phyloP scores from a whole-genome alignment of 2,113 vertebrate genomes.

The Aegotheles bennettii region DNA sequence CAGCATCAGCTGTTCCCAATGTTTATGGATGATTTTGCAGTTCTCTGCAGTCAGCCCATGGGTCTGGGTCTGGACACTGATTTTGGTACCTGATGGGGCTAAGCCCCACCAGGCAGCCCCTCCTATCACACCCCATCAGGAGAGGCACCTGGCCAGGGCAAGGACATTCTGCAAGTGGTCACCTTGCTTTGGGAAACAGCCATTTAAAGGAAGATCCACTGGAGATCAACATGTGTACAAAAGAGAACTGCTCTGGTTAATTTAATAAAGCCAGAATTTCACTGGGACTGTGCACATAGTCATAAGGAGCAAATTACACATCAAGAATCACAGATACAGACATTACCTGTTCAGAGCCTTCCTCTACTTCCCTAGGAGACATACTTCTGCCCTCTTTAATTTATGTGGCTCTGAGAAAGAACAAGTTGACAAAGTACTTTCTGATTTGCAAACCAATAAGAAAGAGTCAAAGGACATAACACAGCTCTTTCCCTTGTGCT shows the following conservation, averaged over 20 bases:
- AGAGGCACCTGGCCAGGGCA: rapidly evolving
- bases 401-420: neutral
- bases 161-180: neutral
- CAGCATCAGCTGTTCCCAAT: neutral
- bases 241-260: neutral
- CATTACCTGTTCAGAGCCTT: neutral
- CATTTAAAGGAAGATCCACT: neutral
- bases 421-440: neutral
- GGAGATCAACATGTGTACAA: neutral
- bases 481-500: neutral
- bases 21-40: neutral
- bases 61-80: neutral
- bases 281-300: neutral
- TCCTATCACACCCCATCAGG: rapidly evolving
- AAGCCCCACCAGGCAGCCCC: neutral
- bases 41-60: neutral
- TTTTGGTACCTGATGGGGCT: neutral
- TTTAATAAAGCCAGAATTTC: neutral
- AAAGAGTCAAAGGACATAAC: neutral
- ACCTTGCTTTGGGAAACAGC: neutral
- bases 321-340: neutral
- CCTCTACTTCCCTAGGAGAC: neutral
- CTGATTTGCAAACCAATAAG: neutral
- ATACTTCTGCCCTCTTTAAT: neutral
- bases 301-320: neutral